These are phyloP conservation scores for Aricia agestis DNA, from an alignment of 1,140 invertebrate species.

Conservation along the genomic window DNA sequence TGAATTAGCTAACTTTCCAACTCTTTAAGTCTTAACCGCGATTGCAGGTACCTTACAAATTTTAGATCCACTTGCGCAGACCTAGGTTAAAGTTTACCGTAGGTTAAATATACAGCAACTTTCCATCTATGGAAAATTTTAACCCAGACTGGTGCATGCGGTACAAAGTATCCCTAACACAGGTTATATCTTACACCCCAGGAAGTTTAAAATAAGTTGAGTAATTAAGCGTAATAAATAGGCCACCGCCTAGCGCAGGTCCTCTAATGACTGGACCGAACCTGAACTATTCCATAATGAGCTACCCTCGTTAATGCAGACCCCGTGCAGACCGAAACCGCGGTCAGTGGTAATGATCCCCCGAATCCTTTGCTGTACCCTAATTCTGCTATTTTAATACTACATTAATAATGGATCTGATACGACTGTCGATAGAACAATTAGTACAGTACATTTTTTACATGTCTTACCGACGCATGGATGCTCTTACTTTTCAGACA, in stretches of 20 bases:
- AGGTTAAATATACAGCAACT: too few relatives aligned
- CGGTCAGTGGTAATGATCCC: constrained; percentile 1
- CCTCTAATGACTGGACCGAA: neutral
- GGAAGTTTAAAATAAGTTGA: neutral
- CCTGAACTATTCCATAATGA: constrained; percentile 17
- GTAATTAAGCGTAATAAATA: constrained; percentile 5
- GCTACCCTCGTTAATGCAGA: constrained; percentile 5
- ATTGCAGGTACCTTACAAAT: too few relatives aligned
- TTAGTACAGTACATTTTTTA: too few relatives aligned
- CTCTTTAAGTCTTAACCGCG: too few relatives aligned
- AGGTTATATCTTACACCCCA: neutral
- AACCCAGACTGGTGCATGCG: neutral
- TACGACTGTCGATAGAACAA: neutral
- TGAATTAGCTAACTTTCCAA: too few relatives aligned
- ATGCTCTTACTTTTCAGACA: too few relatives aligned
- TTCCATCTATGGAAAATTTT: too few relatives aligned
- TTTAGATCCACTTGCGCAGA: too few relatives aligned
- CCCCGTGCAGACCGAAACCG: neutral
- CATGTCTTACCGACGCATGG: too few relatives aligned
- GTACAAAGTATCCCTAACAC: neutral
- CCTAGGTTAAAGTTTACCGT: too few relatives aligned
- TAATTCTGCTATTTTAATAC: neutral
- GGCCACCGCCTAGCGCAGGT: neutral
- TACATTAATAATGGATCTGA: neutral
- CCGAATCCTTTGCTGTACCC: neutral